These are phyloP conservation scores for Esox masquinongy DNA, from an alignment of 2,797 vertebrate species.

Conservation along the genomic window DNA sequence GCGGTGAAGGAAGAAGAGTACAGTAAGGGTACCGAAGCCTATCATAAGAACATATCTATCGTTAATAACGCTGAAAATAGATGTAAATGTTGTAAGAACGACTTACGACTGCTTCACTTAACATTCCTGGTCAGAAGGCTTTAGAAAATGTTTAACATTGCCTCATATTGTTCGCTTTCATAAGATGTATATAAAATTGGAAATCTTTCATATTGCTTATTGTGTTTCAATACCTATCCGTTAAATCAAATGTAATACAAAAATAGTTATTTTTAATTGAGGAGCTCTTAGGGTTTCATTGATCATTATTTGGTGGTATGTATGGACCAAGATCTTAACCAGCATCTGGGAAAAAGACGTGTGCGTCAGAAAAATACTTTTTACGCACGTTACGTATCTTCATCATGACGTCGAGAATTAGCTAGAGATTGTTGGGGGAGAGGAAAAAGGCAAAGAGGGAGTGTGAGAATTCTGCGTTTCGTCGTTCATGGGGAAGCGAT, in stretches of 20 bases:
- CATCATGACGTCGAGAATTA: conserved; percentile 75
- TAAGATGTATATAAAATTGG: background rate
- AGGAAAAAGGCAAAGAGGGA: conserved; percentile 56
- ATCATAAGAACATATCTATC: background rate
- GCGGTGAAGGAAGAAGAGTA: conserved; percentile 5
- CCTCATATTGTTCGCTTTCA: background rate
- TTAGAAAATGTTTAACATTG: conserved; percentile 44
- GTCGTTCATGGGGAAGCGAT: conserved; percentile 59
- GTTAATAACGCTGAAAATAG: conserved; percentile 25
- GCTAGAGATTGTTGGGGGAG: conserved; percentile 65
- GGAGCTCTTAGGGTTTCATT: conserved; percentile 29
- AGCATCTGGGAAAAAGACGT: conserved; percentile 23
- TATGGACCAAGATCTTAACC: conserved; percentile 27
- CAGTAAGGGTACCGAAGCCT: background rate
- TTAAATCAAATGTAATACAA: conserved; percentile 1
- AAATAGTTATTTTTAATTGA: background rate
- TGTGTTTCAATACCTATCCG: conserved; percentile 9
- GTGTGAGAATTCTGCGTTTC: conserved; percentile 61
- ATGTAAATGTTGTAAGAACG: conserved; percentile 46
- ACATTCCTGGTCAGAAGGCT: conserved; percentile 45
- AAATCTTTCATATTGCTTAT: background rate
- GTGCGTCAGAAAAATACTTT: conserved; percentile 48
- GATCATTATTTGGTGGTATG: conserved; percentile 32
- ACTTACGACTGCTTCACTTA: conserved; percentile 35
- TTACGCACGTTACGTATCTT: conserved; percentile 72